A percentile compares a stretch with the other conserved stretches of the same genome.
Evolutionary conservation across 2,113 vertebrate species (phyloP).

Genomic region (Cettia cetti): DNA sequence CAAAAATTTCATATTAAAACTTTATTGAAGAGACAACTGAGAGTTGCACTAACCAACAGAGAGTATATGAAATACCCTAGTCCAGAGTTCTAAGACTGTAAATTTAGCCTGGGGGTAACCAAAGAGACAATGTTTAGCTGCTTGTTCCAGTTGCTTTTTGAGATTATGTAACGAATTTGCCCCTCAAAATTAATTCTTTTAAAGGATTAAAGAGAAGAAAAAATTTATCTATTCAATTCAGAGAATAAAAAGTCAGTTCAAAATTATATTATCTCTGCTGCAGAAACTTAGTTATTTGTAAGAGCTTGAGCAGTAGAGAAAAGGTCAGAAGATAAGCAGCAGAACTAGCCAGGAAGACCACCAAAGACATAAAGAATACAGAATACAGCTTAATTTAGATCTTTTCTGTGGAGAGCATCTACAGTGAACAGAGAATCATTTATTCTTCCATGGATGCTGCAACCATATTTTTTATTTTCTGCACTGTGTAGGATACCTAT

Average conservation of each 20-base stretch:
- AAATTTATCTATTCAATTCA: background rate
- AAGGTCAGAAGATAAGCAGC: background rate
- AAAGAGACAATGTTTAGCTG: background rate
- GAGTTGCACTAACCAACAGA: background rate
- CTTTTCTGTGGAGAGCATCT: accelerated
- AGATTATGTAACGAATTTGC: background rate
- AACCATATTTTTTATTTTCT: background rate
- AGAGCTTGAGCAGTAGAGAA: background rate
- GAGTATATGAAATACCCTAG: background rate
- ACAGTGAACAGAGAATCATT: background rate
- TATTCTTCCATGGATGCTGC: background rate
- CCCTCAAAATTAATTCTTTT: background rate
- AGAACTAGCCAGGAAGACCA: background rate
- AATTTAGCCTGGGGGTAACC: background rate
- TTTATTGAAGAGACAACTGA: background rate
- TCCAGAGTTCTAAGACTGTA: background rate
- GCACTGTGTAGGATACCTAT: accelerated
- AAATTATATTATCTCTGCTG: background rate
- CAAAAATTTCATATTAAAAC: background rate
- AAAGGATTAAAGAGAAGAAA: background rate
- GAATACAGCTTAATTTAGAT: background rate
- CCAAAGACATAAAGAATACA: background rate
- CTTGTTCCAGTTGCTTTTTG: background rate
- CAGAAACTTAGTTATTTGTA: background rate
- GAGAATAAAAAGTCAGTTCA: background rate